Percentiles rank a stretch among this genome's conserved stretches.
phyloP scores from a whole-genome alignment of 2,888 invertebrate species.

The Euclidia mi region DNA sequence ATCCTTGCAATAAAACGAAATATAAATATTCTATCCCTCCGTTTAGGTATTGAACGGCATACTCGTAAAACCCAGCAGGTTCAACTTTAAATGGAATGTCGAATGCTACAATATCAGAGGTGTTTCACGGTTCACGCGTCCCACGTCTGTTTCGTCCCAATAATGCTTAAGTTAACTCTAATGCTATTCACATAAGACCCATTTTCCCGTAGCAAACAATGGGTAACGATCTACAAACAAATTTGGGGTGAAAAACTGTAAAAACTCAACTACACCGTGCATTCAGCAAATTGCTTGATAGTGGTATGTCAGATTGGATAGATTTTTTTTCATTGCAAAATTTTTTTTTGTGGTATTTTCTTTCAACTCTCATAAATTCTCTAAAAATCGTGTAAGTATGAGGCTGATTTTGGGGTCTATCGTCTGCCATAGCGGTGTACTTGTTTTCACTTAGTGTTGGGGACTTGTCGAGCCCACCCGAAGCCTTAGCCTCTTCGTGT shows the following conservation, averaged over 20 bases:
- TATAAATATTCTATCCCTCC: conserved; percentile 12
- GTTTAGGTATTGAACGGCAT: conserved; percentile 7
- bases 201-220: conserved; percentile 9
- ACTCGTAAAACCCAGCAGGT: conserved; percentile 26
- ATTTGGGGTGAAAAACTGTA: conserved; percentile 21
- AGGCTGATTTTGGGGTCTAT: too few species aligned
- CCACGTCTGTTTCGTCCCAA: conserved; percentile 7
- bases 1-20: too few species aligned
- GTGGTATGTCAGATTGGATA: conserved; percentile 11
- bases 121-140: conserved; percentile 36
- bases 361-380: too few species aligned
- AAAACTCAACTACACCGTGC: conserved; percentile 18
- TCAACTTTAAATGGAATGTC: conserved; percentile 48
- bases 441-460: too few species aligned
- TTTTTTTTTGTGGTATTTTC: too few species aligned
- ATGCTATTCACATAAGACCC: background rate
- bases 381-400: too few species aligned
- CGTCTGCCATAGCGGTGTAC: too few species aligned
- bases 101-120: conserved; percentile 47
- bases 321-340: too few species aligned
- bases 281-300: conserved; percentile 46
- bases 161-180: background rate
- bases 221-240: conserved; percentile 20
- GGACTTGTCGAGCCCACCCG: too few species aligned
- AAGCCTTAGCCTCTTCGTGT: too few species aligned